phyloP scores from a whole-genome alignment of 2,797 vertebrate species.

The Sebastes itinus region DNA sequence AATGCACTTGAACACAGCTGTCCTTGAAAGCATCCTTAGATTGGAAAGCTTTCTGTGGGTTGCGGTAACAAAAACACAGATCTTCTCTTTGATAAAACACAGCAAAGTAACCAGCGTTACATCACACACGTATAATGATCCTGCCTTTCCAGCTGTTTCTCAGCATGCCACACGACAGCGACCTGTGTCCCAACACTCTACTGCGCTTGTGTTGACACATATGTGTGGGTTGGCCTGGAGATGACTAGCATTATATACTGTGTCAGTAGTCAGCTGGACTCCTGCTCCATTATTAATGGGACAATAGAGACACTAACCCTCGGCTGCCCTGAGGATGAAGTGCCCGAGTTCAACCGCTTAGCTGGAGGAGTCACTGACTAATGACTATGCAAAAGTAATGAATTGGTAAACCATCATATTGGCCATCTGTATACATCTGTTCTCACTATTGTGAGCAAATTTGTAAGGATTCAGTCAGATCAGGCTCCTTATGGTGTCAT shows the following conservation, averaged over 20 bases:
- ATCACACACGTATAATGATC: neutral
- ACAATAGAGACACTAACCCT: conserved; percentile 75
- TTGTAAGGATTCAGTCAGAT: neutral
- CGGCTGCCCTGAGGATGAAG: conserved; percentile 63
- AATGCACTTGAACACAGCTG: neutral
- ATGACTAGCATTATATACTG: conserved; percentile 74
- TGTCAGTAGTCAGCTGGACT: conserved; percentile 82
- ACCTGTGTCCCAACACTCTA: conserved; percentile 57
- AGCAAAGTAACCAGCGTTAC: conserved; percentile 7
- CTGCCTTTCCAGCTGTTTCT: conserved; percentile 16
- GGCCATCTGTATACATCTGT: neutral
- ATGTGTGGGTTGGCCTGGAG: conserved; percentile 75
- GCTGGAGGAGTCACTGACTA: conserved; percentile 31
- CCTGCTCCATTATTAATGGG: conserved; percentile 85
- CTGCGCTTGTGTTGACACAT: conserved; percentile 57
- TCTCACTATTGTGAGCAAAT: neutral
- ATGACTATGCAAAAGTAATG: neutral
- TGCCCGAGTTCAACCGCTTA: conserved; percentile 54
- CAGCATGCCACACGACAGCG: conserved; percentile 45
- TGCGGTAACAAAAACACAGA: conserved; percentile 10
- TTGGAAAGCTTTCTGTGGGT: conserved; percentile 7
- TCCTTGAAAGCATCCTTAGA: conserved; percentile 19
- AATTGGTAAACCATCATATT: conserved; percentile 27
- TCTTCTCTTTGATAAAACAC: conserved; percentile 7
- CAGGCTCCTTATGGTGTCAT: neutral